Percentiles rank a stretch among this genome's conserved stretches.
phyloP scores from a whole-genome alignment of 2,113 vertebrate species.

The Empidonax traillii region DNA sequence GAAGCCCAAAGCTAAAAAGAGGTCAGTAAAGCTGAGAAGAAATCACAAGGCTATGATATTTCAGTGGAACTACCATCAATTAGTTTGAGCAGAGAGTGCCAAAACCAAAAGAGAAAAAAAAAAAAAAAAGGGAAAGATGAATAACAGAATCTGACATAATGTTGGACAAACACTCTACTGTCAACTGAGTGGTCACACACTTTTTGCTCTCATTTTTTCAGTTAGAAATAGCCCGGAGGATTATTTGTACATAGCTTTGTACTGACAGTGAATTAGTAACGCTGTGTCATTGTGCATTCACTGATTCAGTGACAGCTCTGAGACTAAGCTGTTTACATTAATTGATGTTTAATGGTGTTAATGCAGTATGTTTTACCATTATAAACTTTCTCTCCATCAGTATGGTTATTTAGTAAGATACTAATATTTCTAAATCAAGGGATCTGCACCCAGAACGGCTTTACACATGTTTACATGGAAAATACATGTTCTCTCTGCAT shows the following conservation, averaged over 20 bases:
- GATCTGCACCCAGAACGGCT: neutral
- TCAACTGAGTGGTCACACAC: constrained; percentile 73
- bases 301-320: constrained; percentile 54
- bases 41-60: constrained; percentile 61
- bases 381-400: constrained; percentile 45
- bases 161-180: constrained; percentile 53
- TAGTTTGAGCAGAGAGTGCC: constrained; percentile 50
- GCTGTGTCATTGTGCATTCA: constrained; percentile 44
- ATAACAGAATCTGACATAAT: constrained; percentile 50
- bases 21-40: constrained; percentile 54
- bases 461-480: neutral
- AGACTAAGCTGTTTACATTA: constrained; percentile 59
- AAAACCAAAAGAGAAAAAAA: neutral
- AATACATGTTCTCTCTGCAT: neutral
- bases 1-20: constrained; percentile 42
- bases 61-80: constrained; percentile 55
- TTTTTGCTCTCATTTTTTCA: constrained; percentile 57
- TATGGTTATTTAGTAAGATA: neutral
- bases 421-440: constrained; percentile 13
- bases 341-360: constrained; percentile 64
- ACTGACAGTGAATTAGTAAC: constrained; percentile 62
- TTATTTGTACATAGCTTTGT: constrained; percentile 59
- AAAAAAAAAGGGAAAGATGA: neutral
- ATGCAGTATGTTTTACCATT: constrained; percentile 42
- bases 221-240: constrained; percentile 45